Base-by-base conservation (phyloP, 2,888 invertebrate genomes). In the Imbricaverruca yamaguchii region DNA sequence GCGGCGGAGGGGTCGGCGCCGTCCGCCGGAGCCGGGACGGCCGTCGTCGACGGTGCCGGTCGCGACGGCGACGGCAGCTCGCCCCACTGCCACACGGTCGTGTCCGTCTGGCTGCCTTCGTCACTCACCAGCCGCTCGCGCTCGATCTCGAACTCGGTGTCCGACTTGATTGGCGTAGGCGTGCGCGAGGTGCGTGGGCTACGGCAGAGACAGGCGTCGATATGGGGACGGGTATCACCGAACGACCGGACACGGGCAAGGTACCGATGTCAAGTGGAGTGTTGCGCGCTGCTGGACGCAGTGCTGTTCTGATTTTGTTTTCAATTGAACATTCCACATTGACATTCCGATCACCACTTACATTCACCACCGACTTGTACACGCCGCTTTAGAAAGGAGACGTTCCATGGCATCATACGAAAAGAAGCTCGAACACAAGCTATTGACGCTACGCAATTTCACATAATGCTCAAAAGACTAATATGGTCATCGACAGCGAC, bases 151-250 rank as follows among this genome's bases (percentile, higher is more conserved):
- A 95, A 93, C 87, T 98, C 98, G 0, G 97, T 96, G 88, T 98
- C 98, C 74, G 97, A 97, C 87, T 96, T 96, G 83, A 94, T 92
- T 12, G 96, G 96, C 21, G 95, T 93, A 83, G 92, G 92, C 67
- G 93, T 92, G 82, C 95, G 91, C 63, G 93, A 93, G 83, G 90
- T 89, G 83, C 86, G 85, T n/a, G 87, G 88, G 84, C 87, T 87
- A 82, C 57, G 83, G 83, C 6, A 83, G 83, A 63, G 55, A 23
- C 55, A 55, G 18, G 55, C 39, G 25, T 8, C 12, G 39, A 69
- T 3, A 39, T 39, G 4, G 39, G 39, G 39, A 39, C 39, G 39
- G 39, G 69, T 15, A 13, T 25, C 13, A 39, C 39, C 7, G 39
- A 10, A 12, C 12, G 9, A 69, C 25, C 10, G 12, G 39, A 23